Percentiles rank a stretch among this genome's conserved stretches.
phyloP scores from a whole-genome alignment of 2,888 invertebrate genomes.

The Syritta pipiens region DNA sequence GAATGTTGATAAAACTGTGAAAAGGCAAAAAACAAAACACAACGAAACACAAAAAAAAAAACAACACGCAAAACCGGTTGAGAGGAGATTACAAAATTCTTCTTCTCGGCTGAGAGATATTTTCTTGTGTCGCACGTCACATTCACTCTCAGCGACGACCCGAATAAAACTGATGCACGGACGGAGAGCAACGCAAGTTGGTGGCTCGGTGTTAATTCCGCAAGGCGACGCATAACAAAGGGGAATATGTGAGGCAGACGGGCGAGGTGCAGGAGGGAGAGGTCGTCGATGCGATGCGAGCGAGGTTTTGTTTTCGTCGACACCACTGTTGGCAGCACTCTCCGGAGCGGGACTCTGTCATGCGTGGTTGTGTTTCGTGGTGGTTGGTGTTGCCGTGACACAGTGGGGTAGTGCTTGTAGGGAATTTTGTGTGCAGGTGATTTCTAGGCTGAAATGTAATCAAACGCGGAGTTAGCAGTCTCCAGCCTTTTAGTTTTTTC shows the following conservation, averaged over 20 bases:
- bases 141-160: constrained; percentile 63
- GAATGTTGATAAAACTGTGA: neutral
- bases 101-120: constrained; percentile 32
- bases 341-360: constrained; percentile 17
- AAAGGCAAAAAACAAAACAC: neutral
- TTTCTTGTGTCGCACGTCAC: constrained; percentile 45
- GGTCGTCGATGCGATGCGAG: constrained; percentile 22
- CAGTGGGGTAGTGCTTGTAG: neutral
- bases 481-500: no score
- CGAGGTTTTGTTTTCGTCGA: constrained; percentile 6
- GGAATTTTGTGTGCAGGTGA: no score
- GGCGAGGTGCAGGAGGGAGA: neutral
- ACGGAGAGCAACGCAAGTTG: constrained; percentile 40
- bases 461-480: no score
- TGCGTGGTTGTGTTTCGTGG: neutral
- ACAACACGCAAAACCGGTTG: constrained; percentile 63
- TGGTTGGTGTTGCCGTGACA: constrained; percentile 6
- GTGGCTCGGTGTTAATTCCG: constrained; percentile 34
- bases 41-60: constrained; percentile 3
- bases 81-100: constrained; percentile 45
- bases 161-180: constrained; percentile 57
- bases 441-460: no score
- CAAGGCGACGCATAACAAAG: constrained; percentile 43
- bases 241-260: neutral
- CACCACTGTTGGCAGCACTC: constrained; percentile 29